Evolutionary conservation across 1,140 invertebrate species (phyloP), one percentile per base, ranked within the genome.

Genomic region (Streblospio benedicti): DNA sequence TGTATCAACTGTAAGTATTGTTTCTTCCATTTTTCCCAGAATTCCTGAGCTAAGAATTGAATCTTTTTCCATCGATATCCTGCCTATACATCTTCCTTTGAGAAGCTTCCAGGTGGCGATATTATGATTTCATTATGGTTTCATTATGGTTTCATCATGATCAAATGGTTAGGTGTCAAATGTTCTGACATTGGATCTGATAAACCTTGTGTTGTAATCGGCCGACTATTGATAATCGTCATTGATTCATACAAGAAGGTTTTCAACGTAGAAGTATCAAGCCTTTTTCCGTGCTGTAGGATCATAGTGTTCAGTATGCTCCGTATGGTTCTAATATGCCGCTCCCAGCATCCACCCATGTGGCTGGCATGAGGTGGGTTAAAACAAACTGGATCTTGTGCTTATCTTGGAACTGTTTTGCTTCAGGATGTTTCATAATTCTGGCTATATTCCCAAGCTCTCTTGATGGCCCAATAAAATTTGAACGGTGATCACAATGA

Each of bases 241-340:
- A 69, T 54, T 5, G 65, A 61, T 23, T 67, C 61, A 65, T 66
- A 59, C 25, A 67, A 63, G 6, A 71, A 44, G 23, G 64, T 57
- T 18, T 65, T 59, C 28, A 54, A 25, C 16, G n/a, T 27, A 30
- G 14, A 44, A 53, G 9, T 30, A 35, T 18, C 64, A 49, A 23
- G 50, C 20, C 20, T 16, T n/a, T 9, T 12, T 14, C 23, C 23
- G 9, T 4, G 14, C 30, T 18, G 28, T 27, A 4, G 6, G n/a
- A 71, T 45, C 28, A 69, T 56, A 12, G 59, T 33, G 31, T 68
- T 64, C n/a, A 69, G 60, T n/a, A 68, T 66, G 4, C 64, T 51
- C 35, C 65, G 41, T 27, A 61, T 51, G 3, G 63, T 55, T 2
- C 67, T 64, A 25, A 71, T 66, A 59, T 67, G 63, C 27, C 68